A percentile compares a stretch with the other conserved stretches of the same genome.
These are phyloP conservation scores for Masticophis lateralis DNA, from an alignment of 2,797 vertebrate species.

Conservation along the genomic window DNA sequence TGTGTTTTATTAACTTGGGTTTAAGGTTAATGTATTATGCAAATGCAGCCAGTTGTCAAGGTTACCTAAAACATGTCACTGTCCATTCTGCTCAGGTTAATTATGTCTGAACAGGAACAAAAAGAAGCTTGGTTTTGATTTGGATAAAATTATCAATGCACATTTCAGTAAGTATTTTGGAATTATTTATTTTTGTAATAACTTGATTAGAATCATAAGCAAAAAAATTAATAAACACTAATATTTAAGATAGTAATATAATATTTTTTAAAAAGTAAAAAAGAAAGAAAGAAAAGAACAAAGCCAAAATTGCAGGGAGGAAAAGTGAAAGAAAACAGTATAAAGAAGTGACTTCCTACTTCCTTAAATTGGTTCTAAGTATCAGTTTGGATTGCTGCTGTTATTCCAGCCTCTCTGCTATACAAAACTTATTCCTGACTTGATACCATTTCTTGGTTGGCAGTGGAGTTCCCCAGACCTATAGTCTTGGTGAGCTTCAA, in stretches of 20 bases:
- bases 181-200: background rate
- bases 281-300: background rate
- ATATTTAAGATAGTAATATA: background rate
- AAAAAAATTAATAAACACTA: background rate
- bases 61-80: background rate
- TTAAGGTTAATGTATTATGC: background rate
- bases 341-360: background rate
- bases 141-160: background rate
- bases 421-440: background rate
- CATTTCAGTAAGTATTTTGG: background rate
- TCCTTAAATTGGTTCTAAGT: background rate
- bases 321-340: background rate
- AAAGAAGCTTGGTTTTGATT: background rate
- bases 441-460: background rate
- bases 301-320: background rate
- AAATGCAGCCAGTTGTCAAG: background rate
- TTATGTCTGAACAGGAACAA: background rate
- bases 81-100: background rate
- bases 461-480: background rate
- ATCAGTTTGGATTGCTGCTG: background rate
- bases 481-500: background rate
- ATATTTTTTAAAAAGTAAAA: background rate
- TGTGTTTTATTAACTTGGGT: background rate
- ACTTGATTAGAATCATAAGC: background rate
- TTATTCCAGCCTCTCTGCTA: background rate